These are phyloP conservation scores for Patella vulgata DNA, from an alignment of 1,140 invertebrate genomes.

Conservation along the genomic window DNA sequence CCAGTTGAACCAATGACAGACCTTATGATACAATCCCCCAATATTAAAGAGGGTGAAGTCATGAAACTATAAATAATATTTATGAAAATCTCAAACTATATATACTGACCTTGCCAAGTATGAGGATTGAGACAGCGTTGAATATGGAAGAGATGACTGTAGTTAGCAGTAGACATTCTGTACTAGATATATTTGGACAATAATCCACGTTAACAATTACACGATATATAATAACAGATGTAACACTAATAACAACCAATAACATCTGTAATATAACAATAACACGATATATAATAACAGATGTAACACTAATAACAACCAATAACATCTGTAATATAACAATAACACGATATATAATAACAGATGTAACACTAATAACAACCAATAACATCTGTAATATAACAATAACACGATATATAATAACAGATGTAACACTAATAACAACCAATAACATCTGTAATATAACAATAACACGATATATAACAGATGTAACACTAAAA, in stretches of 20 bases:
- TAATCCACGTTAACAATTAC: slow-evolving; percentile 64
- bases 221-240: slow-evolving; percentile 57
- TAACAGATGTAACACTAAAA: slow-evolving; percentile 49
- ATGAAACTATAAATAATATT: not conserved
- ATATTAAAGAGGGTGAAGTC: slow-evolving; percentile 21
- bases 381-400: not conserved
- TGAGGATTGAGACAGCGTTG: slow-evolving; percentile 66
- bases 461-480: slow-evolving; percentile 62
- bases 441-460: not conserved
- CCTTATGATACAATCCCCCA: slow-evolving; percentile 62
- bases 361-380: not conserved
- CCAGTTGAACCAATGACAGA: too few species aligned
- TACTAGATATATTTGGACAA: slow-evolving; percentile 45
- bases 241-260: slow-evolving; percentile 53
- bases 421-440: not conserved
- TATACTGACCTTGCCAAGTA: slow-evolving; percentile 60
- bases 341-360: not conserved
- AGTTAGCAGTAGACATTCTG: slow-evolving; percentile 55
- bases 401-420: not conserved
- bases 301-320: not conserved
- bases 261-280: slow-evolving; percentile 32
- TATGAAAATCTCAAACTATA: not conserved
- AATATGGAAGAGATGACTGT: slow-evolving; percentile 63
- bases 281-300: not conserved
- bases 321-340: not conserved